A percentile compares a stretch with the other conserved stretches of the same genome.
Conservation (phyloP, 2,797 vertebrate genomes). For the Crocidura indochinensis region DNA sequence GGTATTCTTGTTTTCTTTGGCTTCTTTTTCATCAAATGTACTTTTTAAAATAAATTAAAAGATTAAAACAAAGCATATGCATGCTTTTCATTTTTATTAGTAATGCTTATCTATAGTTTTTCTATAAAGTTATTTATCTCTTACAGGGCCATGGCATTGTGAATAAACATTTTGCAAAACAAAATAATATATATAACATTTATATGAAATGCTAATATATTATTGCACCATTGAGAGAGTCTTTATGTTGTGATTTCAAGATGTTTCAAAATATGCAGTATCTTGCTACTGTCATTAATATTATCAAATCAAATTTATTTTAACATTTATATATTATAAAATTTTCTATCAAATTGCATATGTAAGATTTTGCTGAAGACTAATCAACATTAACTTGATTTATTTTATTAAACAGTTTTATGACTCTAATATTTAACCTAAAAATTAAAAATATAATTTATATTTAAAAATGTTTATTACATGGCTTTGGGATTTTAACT, state of each 20-base stretch:
- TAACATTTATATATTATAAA: background rate
- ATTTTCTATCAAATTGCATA: background rate
- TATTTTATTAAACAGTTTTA: background rate
- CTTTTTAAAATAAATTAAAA: conserved; percentile 40
- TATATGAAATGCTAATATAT: background rate
- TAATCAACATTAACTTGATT: background rate
- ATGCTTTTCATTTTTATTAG: background rate
- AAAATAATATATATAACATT: background rate
- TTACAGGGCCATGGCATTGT: background rate
- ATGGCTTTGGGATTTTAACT: background rate
- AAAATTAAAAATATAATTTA: conserved; percentile 15
- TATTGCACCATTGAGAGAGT: background rate
- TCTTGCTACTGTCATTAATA: conserved; percentile 4
- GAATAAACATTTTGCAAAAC: conserved; percentile 34
- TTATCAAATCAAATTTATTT: background rate
- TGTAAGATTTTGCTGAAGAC: conserved; percentile 16
- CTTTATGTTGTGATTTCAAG: background rate
- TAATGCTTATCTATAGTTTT: conserved; percentile 44
- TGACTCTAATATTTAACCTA: background rate
- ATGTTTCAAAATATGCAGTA: background rate
- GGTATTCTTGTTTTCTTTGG: conserved; percentile 77
- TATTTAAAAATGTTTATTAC: conserved; percentile 26
- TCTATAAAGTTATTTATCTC: background rate
- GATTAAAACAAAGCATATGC: background rate
- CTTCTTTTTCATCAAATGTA: background rate